Conservation (phyloP, 2,888 invertebrate genomes). For the Drosophila rellima region DNA sequence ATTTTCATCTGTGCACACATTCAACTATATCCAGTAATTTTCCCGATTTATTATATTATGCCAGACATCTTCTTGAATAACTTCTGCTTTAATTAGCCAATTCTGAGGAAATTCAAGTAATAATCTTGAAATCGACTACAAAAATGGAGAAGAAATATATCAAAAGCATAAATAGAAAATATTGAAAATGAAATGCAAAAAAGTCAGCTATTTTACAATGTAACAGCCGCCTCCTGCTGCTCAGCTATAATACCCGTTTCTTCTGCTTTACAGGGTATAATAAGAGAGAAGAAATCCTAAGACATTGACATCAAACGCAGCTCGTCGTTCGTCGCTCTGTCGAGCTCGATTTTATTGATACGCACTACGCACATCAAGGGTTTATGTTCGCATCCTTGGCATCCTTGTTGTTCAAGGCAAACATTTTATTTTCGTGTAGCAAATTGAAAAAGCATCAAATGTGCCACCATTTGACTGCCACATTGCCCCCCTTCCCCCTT, state of each 20-base stretch:
- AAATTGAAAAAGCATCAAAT: slow-evolving; percentile 72
- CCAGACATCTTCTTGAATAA: too few relatives aligned
- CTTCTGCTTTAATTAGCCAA: too few relatives aligned
- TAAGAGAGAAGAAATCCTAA: slow-evolving; percentile 24
- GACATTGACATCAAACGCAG: slow-evolving; percentile 75
- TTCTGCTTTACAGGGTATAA: slow-evolving; percentile 8
- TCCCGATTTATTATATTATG: too few relatives aligned
- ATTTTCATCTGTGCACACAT: too few relatives aligned
- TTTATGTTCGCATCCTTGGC: slow-evolving; percentile 49
- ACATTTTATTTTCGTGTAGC: slow-evolving; percentile 65
- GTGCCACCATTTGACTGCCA: slow-evolving; percentile 31
- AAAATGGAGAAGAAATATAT: too few relatives aligned
- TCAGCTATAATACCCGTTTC: neutral
- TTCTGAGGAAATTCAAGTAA: too few relatives aligned
- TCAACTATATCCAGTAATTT: too few relatives aligned
- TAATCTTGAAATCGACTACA: neutral
- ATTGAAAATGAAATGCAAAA: neutral
- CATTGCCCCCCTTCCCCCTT: neutral
- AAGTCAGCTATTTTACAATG: too few relatives aligned
- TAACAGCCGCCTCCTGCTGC: neutral
- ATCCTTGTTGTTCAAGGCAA: slow-evolving; percentile 18
- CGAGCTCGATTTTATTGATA: slow-evolving; percentile 56
- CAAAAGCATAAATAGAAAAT: neutral
- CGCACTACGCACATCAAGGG: slow-evolving; percentile 61
- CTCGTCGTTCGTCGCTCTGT: slow-evolving; percentile 1